Conservation (phyloP, 92 coral and sea anemone species). For the Porites evermanni region DNA sequence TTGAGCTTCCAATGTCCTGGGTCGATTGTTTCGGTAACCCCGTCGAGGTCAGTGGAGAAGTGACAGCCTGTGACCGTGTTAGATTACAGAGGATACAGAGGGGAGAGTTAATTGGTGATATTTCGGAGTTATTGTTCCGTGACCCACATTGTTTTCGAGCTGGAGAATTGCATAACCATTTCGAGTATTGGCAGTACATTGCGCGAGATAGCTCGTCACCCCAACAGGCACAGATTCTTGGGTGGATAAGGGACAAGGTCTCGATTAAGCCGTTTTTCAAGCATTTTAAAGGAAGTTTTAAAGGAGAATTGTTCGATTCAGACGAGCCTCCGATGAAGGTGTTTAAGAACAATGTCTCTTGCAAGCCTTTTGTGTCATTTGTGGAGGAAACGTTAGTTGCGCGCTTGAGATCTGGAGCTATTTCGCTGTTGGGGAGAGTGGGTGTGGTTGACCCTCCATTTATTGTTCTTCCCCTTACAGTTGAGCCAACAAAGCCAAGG, state of each 20-base stretch:
- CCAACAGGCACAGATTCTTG: constrained; percentile 21
- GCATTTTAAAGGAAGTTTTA: constrained; percentile 47
- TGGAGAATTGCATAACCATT: constrained; percentile 11
- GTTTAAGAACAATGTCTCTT: background rate
- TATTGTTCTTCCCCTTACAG: constrained; percentile 49
- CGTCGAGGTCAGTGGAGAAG: constrained; percentile 26
- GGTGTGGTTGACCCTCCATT: constrained; percentile 42
- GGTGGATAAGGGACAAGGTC: constrained; percentile 21
- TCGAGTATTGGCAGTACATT: constrained; percentile 12
- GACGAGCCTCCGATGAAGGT: constrained; percentile 28
- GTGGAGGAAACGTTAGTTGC: background rate
- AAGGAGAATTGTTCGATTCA: constrained; percentile 39
- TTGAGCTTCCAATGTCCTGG: constrained; percentile 12
- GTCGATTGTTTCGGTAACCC: constrained; percentile 19
- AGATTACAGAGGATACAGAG: background rate
- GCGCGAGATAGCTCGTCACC: constrained; percentile 14
- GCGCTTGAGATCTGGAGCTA: background rate
- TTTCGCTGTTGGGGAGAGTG: constrained; percentile 35
- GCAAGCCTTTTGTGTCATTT: constrained; percentile 1
- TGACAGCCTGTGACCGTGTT: constrained; percentile 21
- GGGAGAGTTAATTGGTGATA: constrained; percentile 5
- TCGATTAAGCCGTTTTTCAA: constrained; percentile 7
- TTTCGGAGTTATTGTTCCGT: background rate
- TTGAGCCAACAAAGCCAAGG: constrained; percentile 60
- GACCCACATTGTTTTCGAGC: constrained; percentile 19